phyloP scores from a whole-genome alignment of 2,797 vertebrate species.

The Myiotriccus ornatus region DNA sequence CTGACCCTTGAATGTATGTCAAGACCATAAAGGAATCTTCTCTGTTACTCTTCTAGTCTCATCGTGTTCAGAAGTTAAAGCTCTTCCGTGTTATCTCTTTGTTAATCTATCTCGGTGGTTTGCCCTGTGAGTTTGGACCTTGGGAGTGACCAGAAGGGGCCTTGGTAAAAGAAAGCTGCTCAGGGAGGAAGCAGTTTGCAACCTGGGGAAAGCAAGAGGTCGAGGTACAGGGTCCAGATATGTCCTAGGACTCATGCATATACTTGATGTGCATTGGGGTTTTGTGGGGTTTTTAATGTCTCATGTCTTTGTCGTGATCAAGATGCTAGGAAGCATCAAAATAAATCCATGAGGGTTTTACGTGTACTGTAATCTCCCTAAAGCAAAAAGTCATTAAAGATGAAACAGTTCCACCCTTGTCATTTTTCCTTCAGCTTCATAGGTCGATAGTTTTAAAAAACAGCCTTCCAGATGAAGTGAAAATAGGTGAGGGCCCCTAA shows the following conservation, averaged over 20 bases:
- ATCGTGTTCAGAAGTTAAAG: background rate
- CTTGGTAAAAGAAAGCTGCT: background rate
- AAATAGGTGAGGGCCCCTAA: background rate
- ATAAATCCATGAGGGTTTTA: background rate
- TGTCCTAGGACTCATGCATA: rapidly evolving
- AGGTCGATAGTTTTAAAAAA: background rate
- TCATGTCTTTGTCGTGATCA: background rate
- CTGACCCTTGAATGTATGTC: background rate
- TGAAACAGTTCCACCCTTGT: background rate
- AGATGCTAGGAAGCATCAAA: background rate
- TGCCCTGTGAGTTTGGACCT: background rate
- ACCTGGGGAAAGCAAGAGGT: background rate
- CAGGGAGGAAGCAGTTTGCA: background rate
- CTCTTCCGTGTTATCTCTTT: background rate
- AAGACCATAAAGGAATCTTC: background rate
- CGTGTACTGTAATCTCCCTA: background rate
- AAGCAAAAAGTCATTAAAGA: background rate
- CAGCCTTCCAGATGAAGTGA: background rate
- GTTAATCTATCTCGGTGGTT: background rate
- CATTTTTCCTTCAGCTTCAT: background rate
- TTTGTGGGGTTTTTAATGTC: background rate
- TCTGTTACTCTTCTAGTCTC: background rate
- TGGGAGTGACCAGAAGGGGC: background rate
- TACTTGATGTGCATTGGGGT: background rate
- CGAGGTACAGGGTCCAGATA: rapidly evolving